Base-by-base conservation (phyloP, 1,140 invertebrate species). In the Drosophila persimilis region DNA sequence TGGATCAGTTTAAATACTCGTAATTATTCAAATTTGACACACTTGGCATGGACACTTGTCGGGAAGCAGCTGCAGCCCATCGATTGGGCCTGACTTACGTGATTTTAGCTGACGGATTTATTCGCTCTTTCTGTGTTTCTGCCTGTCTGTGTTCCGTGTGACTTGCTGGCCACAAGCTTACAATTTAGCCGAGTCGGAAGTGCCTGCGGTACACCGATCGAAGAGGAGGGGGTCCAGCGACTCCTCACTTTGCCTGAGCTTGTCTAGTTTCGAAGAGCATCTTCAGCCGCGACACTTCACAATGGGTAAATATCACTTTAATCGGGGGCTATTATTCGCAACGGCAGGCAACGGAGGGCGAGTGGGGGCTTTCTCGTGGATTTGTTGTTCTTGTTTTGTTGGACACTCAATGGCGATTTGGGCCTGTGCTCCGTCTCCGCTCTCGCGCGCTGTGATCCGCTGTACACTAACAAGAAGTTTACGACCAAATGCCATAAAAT, bases 401-500 rank as follows among this genome's bases (percentile, higher is more conserved):
- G 47, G 48, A 50, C 58, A 55, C 24, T 31, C 24, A 52, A 56
- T 73, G 15, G 51, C 54, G 54, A 56, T 56, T 56, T 56, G 17
- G 22, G 43, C 43, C 35, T 13, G 35, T 73, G 71, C 71, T 73
- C 51, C 69, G 67, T 53, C 61, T 74, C 57, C 75, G 62, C 78
- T 89, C 69, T 83, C 64, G 72, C 72, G 80, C 86, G 81, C 73
- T 78, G 74, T 73, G 80, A 88, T 88, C 89, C 90, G 86, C 90
- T 90, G 89, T 77, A 90, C 78, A 90, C 89, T 80, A 90, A 90
- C 89, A 90, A 89, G 90, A 89, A 91, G 90, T 91, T 91, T 90
- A 91, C 75, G 90, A 90, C 90, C 89, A 86, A 91, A 91, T 91
- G 90, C 83, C 86, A 91, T 91, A 90, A 91, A 91, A 85, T 85